Base-by-base conservation (phyloP, 2,888 invertebrate species). In the Euzophera pinguis region DNA sequence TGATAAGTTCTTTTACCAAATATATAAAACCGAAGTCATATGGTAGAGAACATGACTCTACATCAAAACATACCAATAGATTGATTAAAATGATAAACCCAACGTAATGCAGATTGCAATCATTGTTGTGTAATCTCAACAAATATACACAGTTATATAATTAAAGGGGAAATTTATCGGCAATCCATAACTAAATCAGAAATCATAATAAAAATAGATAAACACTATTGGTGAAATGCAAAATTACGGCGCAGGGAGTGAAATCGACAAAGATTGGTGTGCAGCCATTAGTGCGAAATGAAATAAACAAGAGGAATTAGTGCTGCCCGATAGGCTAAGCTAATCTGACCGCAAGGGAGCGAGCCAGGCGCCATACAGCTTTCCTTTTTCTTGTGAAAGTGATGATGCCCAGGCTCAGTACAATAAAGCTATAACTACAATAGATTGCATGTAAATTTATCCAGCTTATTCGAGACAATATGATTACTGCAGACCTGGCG, bases 351-450 rank as follows among this genome's bases (percentile, higher is more conserved):
- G 82, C 89, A 89, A 89, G 90, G 89, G 88, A 87, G 71, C 81
- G 81, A 73, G 75, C 81, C 81, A 78, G 75, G 78, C 82, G 78
- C 81, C 80, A 80, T 69, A 58, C 57, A 69, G 62, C 84, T 88
- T 89, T 90, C 89, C 89, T 88, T 85, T 81, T 81, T 82, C 76
- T 83, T 75, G 89, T 84, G 89, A 89, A 90, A 90, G 89, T 84
- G 88, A 86, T 85, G 85, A 88, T 84, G 79, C 77, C 74, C 73
- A 76, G 69, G 79, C 77, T 74, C 73, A 76, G 69, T 80, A 75
- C 77, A 81, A 86, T 80, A 78, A 77, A 78, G 77, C 74, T 73
- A 75, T 73, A 69, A 72, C 75, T n/a, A 22, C 22, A 22, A 22
- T 22, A 22, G 22, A 22, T 76, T 74, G 76, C 79, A 83, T 81